Base-by-base conservation (phyloP, 1,140 invertebrate species). In the Scaptomyza graminum region DNA sequence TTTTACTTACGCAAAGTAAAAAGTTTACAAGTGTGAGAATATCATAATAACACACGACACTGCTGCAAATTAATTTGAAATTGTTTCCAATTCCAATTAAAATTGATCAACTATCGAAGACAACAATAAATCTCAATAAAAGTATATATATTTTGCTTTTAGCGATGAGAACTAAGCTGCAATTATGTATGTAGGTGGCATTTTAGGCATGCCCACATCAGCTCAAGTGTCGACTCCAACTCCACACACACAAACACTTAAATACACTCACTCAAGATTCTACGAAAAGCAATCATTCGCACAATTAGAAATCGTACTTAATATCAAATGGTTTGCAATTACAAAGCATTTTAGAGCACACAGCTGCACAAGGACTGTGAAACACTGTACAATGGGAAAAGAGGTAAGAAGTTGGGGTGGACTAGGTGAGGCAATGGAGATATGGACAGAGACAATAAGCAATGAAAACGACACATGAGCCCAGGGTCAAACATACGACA, bases 271-370 rank as follows among this genome's bases (percentile, higher is more conserved):
- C 28, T 28, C 50, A 28, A 16, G 60, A 59, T 39, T 63, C 39
- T 62, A 74, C 79, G 80, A 68, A 84, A 84, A 84, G 80, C 80
- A 84, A 84, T 84, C 80, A 84, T 84, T 84, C 72, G 80, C 72
- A 79, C 80, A 84, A 84, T 84, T 84, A 84, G 80, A 79, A 84
- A 84, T 84, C 73, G 80, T 84, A 83, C 79, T 83, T 83, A 83
- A 84, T 84, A 84, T 84, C 80, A 84, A 84, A 84, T 84, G 84
- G 80, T 70, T 79, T 79, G 76, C 80, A 84, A 84, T 84, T 84
- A 84, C 80, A 70, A 84, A 84, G 68, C 80, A 84, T 84, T 84
- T 84, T 78, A 81, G 68, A 64, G 57, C 43, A 22, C 18, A 22
- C 18, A 22, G 18, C 18, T 22, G 4, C 18, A 37, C 66, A 28